Evolutionary conservation across 2,888 invertebrate species (phyloP).

Genomic region (Steinernema scapterisci): DNA sequence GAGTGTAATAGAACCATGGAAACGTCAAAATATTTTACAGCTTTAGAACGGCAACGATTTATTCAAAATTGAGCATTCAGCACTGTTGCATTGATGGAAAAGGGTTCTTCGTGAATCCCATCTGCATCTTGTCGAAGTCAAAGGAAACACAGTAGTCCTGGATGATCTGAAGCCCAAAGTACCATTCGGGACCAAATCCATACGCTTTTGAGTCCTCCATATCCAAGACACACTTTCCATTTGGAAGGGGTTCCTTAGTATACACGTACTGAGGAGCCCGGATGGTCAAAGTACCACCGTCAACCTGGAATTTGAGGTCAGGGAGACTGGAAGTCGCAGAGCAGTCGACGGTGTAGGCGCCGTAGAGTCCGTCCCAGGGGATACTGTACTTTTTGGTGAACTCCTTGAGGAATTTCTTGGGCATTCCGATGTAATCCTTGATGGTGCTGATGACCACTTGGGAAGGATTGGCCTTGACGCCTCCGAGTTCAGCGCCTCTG

Average conservation of each 20-base stretch:
- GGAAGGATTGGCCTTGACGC: background rate
- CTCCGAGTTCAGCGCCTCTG: background rate
- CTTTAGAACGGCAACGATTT: too few species aligned
- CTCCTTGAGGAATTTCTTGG: background rate
- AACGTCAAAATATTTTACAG: too few species aligned
- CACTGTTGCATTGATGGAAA: too few species aligned
- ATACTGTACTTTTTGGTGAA: background rate
- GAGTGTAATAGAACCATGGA: too few species aligned
- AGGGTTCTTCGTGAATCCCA: too few species aligned
- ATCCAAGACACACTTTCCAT: too few species aligned
- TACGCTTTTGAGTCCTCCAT: too few species aligned
- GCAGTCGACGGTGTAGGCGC: conserved; percentile 3
- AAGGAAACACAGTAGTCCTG: too few species aligned
- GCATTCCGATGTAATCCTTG: conserved; percentile 1
- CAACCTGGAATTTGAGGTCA: background rate
- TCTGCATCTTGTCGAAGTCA: too few species aligned
- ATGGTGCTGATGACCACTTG: background rate
- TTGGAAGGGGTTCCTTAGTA: background rate
- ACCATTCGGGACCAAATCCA: too few species aligned
- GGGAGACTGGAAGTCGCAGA: background rate
- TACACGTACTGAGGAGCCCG: background rate
- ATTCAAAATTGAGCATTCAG: too few species aligned
- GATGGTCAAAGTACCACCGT: background rate
- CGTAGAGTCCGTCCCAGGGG: conserved; percentile 1
- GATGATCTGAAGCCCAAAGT: too few species aligned